A percentile compares a stretch with the other conserved stretches of the same genome.
These are phyloP conservation scores for Podilymbus podiceps DNA, from an alignment of 2,113 vertebrate genomes.

Conservation along the genomic window DNA sequence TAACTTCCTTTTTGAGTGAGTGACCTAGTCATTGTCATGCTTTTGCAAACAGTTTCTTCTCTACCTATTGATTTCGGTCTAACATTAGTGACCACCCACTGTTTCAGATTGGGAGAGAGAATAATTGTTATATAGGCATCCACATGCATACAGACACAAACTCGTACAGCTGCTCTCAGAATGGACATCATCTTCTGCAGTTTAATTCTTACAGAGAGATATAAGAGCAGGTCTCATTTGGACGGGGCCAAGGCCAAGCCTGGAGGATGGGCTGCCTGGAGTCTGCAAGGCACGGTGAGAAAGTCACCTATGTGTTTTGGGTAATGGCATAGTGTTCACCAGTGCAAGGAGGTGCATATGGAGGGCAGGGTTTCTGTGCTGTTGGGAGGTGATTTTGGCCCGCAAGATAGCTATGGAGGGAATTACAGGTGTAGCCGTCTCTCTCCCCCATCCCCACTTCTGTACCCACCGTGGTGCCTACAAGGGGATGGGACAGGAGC, in stretches of 20 bases:
- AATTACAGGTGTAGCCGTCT: neutral
- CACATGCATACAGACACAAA: neutral
- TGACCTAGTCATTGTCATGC: conserved; percentile 40
- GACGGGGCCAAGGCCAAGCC: neutral
- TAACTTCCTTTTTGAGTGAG: conserved; percentile 40
- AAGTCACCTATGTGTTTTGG: neutral
- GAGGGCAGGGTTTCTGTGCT: neutral
- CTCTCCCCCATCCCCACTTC: neutral
- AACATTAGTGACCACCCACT: conserved; percentile 41
- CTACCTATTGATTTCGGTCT: conserved; percentile 54
- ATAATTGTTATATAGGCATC: conserved; percentile 38
- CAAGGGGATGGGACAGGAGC: neutral
- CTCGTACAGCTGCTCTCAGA: neutral
- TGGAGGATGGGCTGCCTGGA: neutral
- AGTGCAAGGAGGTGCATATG: neutral
- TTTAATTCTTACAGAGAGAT: neutral
- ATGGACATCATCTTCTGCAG: neutral
- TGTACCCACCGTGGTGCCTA: rapidly evolving
- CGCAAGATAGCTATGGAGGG: neutral
- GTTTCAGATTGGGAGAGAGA: neutral
- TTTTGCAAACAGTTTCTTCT: conserved; percentile 50
- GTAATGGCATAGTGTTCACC: neutral
- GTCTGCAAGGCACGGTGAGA: neutral
- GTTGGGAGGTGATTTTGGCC: neutral
- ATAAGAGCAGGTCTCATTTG: neutral